Conservation (phyloP, 2,113 vertebrate species). For the Octodon degus region DNA sequence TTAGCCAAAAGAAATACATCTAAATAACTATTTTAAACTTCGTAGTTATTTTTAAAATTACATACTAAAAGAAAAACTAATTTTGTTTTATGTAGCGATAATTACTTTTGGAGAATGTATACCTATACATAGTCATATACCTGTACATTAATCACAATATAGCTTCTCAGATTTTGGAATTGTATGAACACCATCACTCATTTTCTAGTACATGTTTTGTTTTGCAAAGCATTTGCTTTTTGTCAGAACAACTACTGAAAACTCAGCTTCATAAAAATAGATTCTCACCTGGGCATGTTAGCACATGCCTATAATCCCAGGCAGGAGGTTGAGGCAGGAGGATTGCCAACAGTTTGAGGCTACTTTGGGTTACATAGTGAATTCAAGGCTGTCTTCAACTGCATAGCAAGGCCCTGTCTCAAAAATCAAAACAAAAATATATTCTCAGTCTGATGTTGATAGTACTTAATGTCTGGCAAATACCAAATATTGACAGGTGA, state of each 20-base stretch:
- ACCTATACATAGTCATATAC: neutral
- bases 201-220: neutral
- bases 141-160: neutral
- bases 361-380: neutral
- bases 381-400: neutral
- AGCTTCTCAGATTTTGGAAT: neutral
- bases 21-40: conserved; percentile 25
- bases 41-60: conserved; percentile 3
- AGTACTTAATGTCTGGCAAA: neutral
- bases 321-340: neutral
- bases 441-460: neutral
- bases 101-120: neutral
- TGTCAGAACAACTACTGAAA: neutral
- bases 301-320: neutral
- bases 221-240: neutral
- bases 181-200: neutral
- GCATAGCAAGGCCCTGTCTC: neutral
- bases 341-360: neutral
- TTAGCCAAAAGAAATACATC: neutral
- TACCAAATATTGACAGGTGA: neutral
- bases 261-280: neutral
- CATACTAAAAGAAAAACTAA: neutral
- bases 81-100: neutral
- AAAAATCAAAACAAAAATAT: neutral
- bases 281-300: neutral